Evolutionary conservation across 2,888 invertebrate genomes (phyloP).

Genomic region (Nemotelus pantherinus): DNA sequence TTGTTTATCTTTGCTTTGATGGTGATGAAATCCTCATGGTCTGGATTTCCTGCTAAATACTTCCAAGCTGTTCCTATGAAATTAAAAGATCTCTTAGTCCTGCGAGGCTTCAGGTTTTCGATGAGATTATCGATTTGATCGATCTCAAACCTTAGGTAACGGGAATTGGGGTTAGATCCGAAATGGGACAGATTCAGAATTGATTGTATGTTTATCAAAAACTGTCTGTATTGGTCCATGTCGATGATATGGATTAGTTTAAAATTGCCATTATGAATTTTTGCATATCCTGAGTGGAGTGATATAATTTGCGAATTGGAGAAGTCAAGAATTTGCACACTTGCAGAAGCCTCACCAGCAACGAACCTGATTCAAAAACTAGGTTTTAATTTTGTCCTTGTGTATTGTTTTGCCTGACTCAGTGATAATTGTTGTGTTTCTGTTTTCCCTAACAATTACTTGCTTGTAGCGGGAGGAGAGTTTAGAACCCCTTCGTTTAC

Average conservation of each 20-base stretch:
- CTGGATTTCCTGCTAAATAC: slow-evolving; percentile 23
- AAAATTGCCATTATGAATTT: not conserved
- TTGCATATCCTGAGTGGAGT: slow-evolving; percentile 5
- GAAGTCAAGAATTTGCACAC: slow-evolving; percentile 10
- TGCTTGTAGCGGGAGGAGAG: slow-evolving; percentile 1
- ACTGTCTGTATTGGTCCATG: no score
- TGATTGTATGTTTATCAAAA: no score
- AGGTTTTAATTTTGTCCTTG: slow-evolving; percentile 9
- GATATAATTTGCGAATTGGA: slow-evolving; percentile 18
- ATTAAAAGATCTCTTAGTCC: slow-evolving; percentile 11
- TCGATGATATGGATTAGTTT: not conserved
- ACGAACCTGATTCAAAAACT: not conserved
- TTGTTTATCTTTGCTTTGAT: slow-evolving; percentile 22
- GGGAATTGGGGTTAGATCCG: not conserved
- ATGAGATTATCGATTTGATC: slow-evolving; percentile 13
- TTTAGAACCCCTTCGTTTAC: slow-evolving; percentile 10
- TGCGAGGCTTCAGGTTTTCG: slow-evolving; percentile 5
- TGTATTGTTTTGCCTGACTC: slow-evolving; percentile 9
- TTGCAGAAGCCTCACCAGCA: not conserved
- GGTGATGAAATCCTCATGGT: slow-evolving; percentile 31
- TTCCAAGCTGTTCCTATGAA: slow-evolving; percentile 30
- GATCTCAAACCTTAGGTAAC: not conserved
- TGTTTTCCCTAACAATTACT: slow-evolving; percentile 12
- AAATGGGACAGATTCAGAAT: slow-evolving; percentile 1
- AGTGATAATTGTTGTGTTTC: not conserved